Base-by-base conservation (phyloP, 2,113 vertebrate species). In the Verasper variegatus region DNA sequence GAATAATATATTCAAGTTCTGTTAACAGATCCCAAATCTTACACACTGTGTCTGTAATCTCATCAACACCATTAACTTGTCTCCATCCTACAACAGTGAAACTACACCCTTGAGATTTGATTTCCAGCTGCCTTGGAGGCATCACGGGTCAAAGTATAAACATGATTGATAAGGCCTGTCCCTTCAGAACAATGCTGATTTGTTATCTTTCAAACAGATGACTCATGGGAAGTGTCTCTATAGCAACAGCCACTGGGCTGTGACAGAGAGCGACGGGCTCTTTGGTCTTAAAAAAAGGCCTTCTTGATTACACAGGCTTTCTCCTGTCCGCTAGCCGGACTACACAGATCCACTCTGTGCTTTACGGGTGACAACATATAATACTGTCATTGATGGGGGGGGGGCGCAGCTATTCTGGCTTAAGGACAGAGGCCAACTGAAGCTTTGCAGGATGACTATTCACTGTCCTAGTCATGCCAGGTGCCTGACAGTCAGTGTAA, bases 131-230 rank as follows among this genome's bases (percentile, higher is more conserved):
- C 59, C 55, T 70, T 18, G 12, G 27, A 31, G 51, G 67, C 54
- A 24, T 5, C 31, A 37, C 26, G 23, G 78, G 84, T 88, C 86
- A 86, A 83, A 89, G 90, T 76, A 89, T 71, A 85, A 45, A 15
- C 58, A 0, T 81, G 86, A 92, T 81, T 84, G 88, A 91, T 86
- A 69, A 74, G 40, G 35, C 78, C 26, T n/a, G 69, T 80, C 81
- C 75, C 75, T 4, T 35, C 17, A 10, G 80, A 81, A 54, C 74
- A 58, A 74, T 21, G 67, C 58, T 67, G 86, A 90, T 92, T 90
- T 91, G 92, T 92, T 76, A 85, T 88, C 91, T 87, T 79, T 69
- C 21, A 86, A 91, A 76, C 81, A 58, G 51, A 88, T 87, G 87
- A 91, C 58, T 92, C 88, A 87, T 88, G 72, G 66, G 88, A 91